phyloP scores from a whole-genome alignment of 2,797 vertebrate genomes.

The Coregonus suidteri region DNA sequence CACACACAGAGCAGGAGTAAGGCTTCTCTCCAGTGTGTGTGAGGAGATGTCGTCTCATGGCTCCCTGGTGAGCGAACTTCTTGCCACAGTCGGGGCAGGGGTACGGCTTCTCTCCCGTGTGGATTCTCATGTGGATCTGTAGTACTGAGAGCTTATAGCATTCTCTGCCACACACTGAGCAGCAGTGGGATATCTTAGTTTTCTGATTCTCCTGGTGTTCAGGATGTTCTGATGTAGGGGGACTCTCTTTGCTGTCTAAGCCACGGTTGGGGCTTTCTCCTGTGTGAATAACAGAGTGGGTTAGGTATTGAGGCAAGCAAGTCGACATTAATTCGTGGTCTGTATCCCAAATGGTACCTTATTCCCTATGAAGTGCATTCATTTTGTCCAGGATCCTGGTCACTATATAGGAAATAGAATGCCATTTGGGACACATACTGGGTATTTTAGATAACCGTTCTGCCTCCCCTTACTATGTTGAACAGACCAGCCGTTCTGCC shows the following conservation, averaged over 20 bases:
- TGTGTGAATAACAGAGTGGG: slow-evolving; percentile 9
- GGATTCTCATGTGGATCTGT: slow-evolving; percentile 5
- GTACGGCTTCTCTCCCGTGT: slow-evolving; percentile 6
- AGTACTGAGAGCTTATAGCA: slow-evolving; percentile 5
- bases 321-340: not conserved
- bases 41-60: slow-evolving; percentile 17
- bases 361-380: not conserved
- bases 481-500: not conserved
- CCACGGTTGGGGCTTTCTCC: slow-evolving; percentile 4
- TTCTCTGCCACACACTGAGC: slow-evolving; percentile 21
- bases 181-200: slow-evolving; percentile 9
- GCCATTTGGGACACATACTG: too few species aligned
- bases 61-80: not conserved
- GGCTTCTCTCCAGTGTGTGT: slow-evolving; percentile 31
- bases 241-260: not conserved
- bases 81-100: slow-evolving; percentile 11
- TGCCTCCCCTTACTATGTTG: too few species aligned
- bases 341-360: not conserved
- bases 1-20: slow-evolving; percentile 29
- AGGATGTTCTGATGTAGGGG: not conserved
- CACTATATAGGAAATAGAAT: not conserved
- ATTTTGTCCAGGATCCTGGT: not conserved
- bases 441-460: not conserved
- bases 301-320: not conserved
- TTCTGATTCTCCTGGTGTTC: slow-evolving; percentile 1